Base-by-base conservation (phyloP, 2,797 vertebrate genomes). In the Malacoraja senta region DNA sequence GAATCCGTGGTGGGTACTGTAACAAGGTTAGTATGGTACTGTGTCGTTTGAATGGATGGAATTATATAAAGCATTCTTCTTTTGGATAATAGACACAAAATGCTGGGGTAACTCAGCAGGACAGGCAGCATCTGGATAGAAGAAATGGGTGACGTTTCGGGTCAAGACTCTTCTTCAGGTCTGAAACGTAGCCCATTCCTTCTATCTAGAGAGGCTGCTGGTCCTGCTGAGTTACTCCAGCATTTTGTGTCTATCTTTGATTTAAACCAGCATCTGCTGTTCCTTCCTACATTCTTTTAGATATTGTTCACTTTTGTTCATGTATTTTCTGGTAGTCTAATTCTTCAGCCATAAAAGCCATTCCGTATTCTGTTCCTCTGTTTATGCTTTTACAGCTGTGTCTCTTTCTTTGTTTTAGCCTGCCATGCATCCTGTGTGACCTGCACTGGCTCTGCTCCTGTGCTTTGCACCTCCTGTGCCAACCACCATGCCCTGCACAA, bases 381-480 rank as follows among this genome's bases (percentile, higher is more conserved):
- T 90, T 80, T 81, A 80, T 53, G 21, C 53, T 38, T 53, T 92
- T 76, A 92, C 38, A 17, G 71, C 38, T 74, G 35, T 76, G 3
- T 26, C 44, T 74, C 3, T 53, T 91, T 29, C 71, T 76, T 76
- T 92, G 24, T 72, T n/a, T 78, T 96, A 99, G 99, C 84, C 81
- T 99, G 99, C 94, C 98, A 98, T 44, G 24, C 93, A 94, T 98
- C 97, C 0, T 99, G 99, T 72, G 93, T 95, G 38, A 95, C 96
- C 0, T 99, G 99, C 26, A 95, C 96, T 24, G 98, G 98, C 53
- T 97, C 98, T 0, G 94, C 96, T 0, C 97, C 96, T 1, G 96
- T 96, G 93, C 97, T 98, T 91, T 99, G 99, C 80, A 95, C 95
- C 29, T 94, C 94, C 93, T 99, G 99, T 93, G 44, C 94, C 53